Evolutionary conservation across 2,888 invertebrate genomes (phyloP), one percentile per base, ranked within the genome.

Genomic region (Leptinotarsa haldemani): DNA sequence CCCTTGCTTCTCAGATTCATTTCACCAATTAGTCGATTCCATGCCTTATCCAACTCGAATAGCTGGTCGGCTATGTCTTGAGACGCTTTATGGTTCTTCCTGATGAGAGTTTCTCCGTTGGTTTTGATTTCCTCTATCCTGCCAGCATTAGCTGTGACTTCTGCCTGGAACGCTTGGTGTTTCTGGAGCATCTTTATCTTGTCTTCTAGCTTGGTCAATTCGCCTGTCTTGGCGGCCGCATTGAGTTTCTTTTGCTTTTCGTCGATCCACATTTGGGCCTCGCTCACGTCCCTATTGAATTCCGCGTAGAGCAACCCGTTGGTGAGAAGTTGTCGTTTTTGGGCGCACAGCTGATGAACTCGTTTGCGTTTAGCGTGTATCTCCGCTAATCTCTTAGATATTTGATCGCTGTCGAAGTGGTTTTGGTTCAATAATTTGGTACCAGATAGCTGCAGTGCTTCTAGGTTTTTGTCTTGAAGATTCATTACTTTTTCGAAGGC

Each of bases 101-200:
- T 89, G 1, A 95, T 86, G 56, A 96, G 86, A 13, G 90, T 90
- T 73, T 94, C 91, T 22, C 94, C 95, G 81, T 91, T 91, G 67
- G 89, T 90, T 86, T 93, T 92, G 58, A 98, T 94, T 84, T 95
- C 94, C 77, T 93, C 92, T 72, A 99, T 94, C 71, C 96, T 91
- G 20, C 94, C 93, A 80, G 94, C 92, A 89, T 97, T 96, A 2
- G 97, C 96, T 0, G 94, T 91, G 61, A 98, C 90, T 86, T 98
- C 97, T 0, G 97, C 97, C 82, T 97, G 95, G 89, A 97, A 96
- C 0, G 97, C 96, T 88, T 97, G 97, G 87, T 97, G 97, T 85
- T 97, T 97, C 85, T 97, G 96, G 48, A 98, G 88, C 84, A 95
- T 95, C 88, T 97, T 96, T 81, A 99, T 97, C 88, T 99, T 99